Percentiles rank a stretch among this genome's conserved stretches.
phyloP scores from a whole-genome alignment of 2,797 vertebrate genomes.

The Avahi laniger region DNA sequence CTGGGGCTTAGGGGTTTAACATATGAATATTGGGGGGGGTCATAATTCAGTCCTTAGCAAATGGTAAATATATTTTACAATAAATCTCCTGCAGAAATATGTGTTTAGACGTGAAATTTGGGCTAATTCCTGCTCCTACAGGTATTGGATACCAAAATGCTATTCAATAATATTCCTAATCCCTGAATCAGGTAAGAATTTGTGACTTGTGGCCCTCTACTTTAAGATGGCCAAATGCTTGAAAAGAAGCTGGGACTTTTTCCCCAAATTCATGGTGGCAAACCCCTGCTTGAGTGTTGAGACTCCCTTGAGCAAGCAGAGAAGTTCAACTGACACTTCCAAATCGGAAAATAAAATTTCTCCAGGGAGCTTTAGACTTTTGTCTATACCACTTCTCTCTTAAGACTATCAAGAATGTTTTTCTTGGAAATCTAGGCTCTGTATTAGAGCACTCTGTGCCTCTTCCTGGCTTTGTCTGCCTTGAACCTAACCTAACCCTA shows the following conservation, averaged over 20 bases:
- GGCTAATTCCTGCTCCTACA: neutral
- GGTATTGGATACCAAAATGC: neutral
- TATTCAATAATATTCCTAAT: neutral
- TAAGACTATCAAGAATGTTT: neutral
- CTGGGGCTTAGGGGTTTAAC: neutral
- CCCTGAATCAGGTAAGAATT: neutral
- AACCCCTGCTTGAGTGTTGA: neutral
- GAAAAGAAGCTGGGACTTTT: neutral
- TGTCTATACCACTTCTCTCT: neutral
- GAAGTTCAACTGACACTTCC: neutral
- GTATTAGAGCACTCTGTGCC: neutral
- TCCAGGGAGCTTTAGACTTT: neutral
- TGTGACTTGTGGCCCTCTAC: neutral
- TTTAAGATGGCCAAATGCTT: neutral
- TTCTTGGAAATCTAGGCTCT: neutral
- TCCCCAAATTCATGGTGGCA: neutral
- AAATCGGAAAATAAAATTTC: constrained; percentile 31
- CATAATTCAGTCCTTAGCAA: neutral
- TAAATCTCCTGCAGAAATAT: neutral
- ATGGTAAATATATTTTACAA: neutral
- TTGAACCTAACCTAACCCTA: neutral
- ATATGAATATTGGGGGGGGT: too few species aligned
- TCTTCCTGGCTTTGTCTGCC: neutral
- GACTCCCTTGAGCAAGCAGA: neutral
- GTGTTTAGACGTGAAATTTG: neutral